Percentiles rank a stretch among this genome's conserved stretches.
Evolutionary conservation across 2,888 invertebrate species (phyloP).

Genomic region (Polyploca ridens): DNA sequence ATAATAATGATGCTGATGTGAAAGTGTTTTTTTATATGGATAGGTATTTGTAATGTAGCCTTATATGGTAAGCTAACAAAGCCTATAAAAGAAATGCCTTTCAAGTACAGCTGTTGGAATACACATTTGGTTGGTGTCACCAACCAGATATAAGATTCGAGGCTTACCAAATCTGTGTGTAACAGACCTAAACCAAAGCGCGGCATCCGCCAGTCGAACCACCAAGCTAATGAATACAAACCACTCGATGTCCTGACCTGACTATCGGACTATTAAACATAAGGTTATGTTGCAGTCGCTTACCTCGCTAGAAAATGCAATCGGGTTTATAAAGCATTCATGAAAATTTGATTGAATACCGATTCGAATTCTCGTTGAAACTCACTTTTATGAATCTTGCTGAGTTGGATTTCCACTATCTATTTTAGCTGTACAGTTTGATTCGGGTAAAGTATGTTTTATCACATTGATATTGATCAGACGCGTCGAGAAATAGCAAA

Average conservation of each 20-base stretch:
- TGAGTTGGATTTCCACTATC: background rate
- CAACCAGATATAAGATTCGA: too few species aligned
- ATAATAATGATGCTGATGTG: too few species aligned
- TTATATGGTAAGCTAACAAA: too few species aligned
- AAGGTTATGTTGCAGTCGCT: background rate
- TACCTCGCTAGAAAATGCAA: background rate
- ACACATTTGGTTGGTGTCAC: background rate
- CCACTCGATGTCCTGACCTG: constrained; percentile 44
- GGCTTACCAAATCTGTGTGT: constrained; percentile 9
- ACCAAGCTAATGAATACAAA: constrained; percentile 55
- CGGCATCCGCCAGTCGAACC: constrained; percentile 25
- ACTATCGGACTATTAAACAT: constrained; percentile 20
- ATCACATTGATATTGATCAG: too few species aligned
- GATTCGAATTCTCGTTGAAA: background rate
- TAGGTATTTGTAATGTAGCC: too few species aligned
- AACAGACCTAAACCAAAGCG: constrained; percentile 7
- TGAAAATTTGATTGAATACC: background rate
- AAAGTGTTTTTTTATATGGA: too few species aligned
- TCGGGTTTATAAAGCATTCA: background rate
- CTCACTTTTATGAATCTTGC: background rate
- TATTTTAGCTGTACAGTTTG: background rate
- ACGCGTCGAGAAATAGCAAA: too few species aligned
- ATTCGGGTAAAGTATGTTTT: background rate
- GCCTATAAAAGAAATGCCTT: background rate
- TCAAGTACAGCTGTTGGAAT: background rate